phyloP scores from a whole-genome alignment of 2,113 vertebrate species.

The Microtus montanus region DNA sequence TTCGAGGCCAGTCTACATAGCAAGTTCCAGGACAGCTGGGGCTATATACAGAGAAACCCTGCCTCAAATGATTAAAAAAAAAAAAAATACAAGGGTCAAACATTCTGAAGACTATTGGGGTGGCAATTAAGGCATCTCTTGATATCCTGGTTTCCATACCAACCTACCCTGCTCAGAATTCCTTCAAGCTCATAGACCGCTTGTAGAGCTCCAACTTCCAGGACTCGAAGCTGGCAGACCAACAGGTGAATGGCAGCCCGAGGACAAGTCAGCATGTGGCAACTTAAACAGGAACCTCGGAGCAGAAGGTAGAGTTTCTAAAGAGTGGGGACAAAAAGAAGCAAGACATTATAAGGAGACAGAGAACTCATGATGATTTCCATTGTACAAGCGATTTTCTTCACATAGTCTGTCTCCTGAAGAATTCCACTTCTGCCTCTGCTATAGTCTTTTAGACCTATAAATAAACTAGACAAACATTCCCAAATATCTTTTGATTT shows the following conservation, averaged over 20 bases:
- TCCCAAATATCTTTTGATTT: not conserved
- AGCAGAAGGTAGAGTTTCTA: conserved; percentile 92
- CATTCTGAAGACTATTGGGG: not conserved
- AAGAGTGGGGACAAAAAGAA: not conserved
- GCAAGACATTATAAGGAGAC: not conserved
- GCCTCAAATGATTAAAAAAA: not conserved
- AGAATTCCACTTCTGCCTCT: not conserved
- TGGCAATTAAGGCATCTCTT: not conserved
- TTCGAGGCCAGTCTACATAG: not conserved
- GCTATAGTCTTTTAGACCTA: not conserved
- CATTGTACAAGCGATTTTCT: not conserved
- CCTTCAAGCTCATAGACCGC: conserved; percentile 90
- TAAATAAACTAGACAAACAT: not conserved
- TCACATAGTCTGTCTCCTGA: not conserved
- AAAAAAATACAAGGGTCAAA: not conserved
- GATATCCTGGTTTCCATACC: not conserved
- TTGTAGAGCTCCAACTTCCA: conserved; percentile 90
- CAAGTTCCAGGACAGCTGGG: not conserved
- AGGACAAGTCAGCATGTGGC: conserved; percentile 91
- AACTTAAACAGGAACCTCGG: conserved; percentile 93
- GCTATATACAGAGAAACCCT: not conserved
- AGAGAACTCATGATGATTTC: not conserved
- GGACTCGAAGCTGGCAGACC: conserved; percentile 90
- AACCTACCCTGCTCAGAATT: conserved; percentile 89
- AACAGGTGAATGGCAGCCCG: conserved; percentile 91